A percentile compares a stretch with the other conserved stretches of the same genome.
Evolutionary conservation across 23 tunicate species (phyloP).

Genomic region (Corella eumyota): DNA sequence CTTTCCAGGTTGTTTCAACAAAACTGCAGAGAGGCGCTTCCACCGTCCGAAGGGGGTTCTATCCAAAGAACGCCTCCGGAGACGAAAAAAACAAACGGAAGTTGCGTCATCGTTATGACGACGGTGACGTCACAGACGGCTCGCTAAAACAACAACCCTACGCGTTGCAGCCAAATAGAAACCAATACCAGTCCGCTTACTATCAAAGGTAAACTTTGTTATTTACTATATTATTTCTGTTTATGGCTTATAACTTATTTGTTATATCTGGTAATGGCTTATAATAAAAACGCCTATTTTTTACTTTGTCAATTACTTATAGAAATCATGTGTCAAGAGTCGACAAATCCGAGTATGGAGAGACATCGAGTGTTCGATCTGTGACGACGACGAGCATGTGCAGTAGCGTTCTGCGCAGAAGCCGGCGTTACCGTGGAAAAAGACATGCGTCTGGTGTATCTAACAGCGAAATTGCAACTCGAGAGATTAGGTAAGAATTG

Average conservation of each 20-base stretch:
- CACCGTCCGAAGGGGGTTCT: slow-evolving; percentile 11
- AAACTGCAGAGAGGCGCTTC: slow-evolving; percentile 29
- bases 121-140: slow-evolving; percentile 42
- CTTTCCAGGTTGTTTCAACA: neutral
- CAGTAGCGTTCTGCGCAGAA: slow-evolving; percentile 51
- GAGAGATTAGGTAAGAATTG: slow-evolving; percentile 39
- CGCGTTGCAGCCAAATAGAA: neutral
- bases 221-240: no score
- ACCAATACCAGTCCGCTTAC: neutral
- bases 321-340: no score
- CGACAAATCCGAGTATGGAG: no score
- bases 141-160: slow-evolving; percentile 8
- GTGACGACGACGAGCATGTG: slow-evolving; percentile 77
- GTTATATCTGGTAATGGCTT: no score
- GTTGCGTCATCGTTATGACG: slow-evolving; percentile 25
- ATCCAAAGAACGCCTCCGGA: slow-evolving; percentile 13
- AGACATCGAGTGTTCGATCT: slow-evolving; percentile 79
- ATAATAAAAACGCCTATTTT: no score
- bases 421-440: slow-evolving; percentile 25
- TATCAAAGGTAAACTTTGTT: no score
- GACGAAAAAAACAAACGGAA: slow-evolving; percentile 29
- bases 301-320: no score
- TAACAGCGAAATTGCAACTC: slow-evolving; percentile 18
- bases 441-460: slow-evolving; percentile 3
- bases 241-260: no score